Conservation (phyloP, 2,888 invertebrate species). For the Enchytraeus crypticus region DNA sequence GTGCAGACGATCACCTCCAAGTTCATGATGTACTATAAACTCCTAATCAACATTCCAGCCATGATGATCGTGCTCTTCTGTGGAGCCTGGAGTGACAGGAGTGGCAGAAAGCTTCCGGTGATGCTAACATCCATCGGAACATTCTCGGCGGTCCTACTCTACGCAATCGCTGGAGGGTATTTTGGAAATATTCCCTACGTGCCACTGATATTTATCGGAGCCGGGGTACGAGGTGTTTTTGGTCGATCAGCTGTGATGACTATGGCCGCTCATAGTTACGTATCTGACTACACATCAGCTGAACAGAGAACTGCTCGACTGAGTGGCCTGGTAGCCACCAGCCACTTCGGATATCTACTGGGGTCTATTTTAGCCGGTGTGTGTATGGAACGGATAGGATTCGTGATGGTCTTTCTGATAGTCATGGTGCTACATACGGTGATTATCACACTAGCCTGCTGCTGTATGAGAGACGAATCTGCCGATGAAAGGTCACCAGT, state of each 20-base stretch:
- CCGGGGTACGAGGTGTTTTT: slow-evolving; percentile 39
- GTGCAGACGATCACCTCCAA: slow-evolving; percentile 35
- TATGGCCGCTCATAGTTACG: slow-evolving; percentile 48
- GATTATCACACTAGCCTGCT: slow-evolving; percentile 33
- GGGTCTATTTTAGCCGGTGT: slow-evolving; percentile 38
- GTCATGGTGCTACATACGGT: slow-evolving; percentile 36
- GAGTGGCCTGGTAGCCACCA: slow-evolving; percentile 42
- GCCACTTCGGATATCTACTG: slow-evolving; percentile 43
- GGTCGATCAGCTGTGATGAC: slow-evolving; percentile 47
- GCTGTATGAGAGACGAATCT: slow-evolving; percentile 28
- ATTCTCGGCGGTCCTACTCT: slow-evolving; percentile 39
- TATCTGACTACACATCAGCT: slow-evolving; percentile 39
- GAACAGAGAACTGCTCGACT: slow-evolving; percentile 39
- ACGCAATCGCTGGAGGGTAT: slow-evolving; percentile 30
- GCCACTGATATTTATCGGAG: slow-evolving; percentile 37
- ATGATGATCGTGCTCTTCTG: slow-evolving; percentile 44
- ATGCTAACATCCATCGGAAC: slow-evolving; percentile 43
- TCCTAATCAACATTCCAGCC: slow-evolving; percentile 45
- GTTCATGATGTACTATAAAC: slow-evolving; percentile 40
- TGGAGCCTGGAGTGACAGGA: slow-evolving; percentile 45
- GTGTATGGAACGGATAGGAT: slow-evolving; percentile 32
- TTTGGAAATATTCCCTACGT: slow-evolving; percentile 21
- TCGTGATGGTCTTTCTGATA: slow-evolving; percentile 32
- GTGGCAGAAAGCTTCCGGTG: slow-evolving; percentile 43
- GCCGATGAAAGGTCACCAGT: not conserved